Conservation (phyloP, 2,797 vertebrate species). For the Brachyalestes nurse region DNA sequence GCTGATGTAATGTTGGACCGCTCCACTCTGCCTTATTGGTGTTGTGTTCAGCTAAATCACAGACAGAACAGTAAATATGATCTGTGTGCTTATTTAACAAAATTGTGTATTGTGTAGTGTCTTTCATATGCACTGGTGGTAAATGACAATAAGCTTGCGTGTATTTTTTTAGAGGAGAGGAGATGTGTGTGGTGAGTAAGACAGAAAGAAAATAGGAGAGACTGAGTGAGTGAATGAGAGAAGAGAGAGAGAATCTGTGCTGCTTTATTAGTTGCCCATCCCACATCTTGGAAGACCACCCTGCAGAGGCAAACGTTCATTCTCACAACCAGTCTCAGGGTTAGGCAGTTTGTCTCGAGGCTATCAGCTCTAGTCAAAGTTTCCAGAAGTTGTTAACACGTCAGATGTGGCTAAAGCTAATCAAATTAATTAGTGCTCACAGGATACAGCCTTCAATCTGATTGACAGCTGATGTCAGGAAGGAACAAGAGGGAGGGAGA, state of each 20-base stretch:
- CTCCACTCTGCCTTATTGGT: not conserved
- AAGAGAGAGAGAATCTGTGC: slow-evolving; percentile 1
- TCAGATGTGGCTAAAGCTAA: slow-evolving; percentile 65
- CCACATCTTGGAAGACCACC: slow-evolving; percentile 23
- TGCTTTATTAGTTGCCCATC: slow-evolving; percentile 17
- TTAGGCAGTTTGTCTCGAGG: slow-evolving; percentile 26
- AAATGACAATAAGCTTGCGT: too few species aligned
- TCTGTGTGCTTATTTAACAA: not conserved
- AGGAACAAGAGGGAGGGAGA: slow-evolving; percentile 23
- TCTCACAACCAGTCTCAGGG: not conserved
- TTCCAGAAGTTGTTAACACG: slow-evolving; percentile 70
- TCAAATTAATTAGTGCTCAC: slow-evolving; percentile 71
- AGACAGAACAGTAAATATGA: not conserved
- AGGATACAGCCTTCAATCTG: slow-evolving; percentile 64
- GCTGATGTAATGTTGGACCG: not conserved
- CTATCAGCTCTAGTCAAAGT: slow-evolving; percentile 65
- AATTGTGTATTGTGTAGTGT: too few species aligned
- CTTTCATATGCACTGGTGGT: too few species aligned
- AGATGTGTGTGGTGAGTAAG: too few species aligned
- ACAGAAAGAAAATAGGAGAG: too few species aligned
- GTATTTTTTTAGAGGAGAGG: too few species aligned
- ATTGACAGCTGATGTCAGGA: slow-evolving; percentile 57
- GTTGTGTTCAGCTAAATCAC: not conserved
- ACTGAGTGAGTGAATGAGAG: not conserved
- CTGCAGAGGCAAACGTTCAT: not conserved